Evolutionary conservation across 92 coral and sea anemone genomes (phyloP), one percentile per base, ranked within the genome.

Genomic region (Galaxea fascicularis): DNA sequence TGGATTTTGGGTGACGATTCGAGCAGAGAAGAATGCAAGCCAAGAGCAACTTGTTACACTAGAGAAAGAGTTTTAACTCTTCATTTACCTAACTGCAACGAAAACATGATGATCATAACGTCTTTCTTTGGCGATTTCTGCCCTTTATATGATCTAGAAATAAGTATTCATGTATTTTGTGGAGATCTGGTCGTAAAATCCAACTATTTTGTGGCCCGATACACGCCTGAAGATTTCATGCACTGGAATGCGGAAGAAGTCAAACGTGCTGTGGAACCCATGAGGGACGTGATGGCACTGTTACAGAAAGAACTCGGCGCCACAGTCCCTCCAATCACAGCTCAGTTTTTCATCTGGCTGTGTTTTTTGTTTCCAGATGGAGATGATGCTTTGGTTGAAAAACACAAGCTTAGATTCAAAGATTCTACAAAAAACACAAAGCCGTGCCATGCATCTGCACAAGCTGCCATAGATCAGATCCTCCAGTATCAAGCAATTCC

Each of bases 321-420:
- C 20, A 89, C 85, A 11, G 53, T 31, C 10, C 28, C 78, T 15
- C 79, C 75, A n/a, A 68, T 90, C 13, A 45, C 93, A 27, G 74
- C 74, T 65, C 68, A 20, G 44, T 90, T 90, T 54, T 90, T 90
- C 3, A 41, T 90, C 63, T 90, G 90, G 93, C 73, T 90, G 11
- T 90, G 72, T 52, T 73, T 25, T 51, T 74, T 85, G 41, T 90
- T 90, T 68, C 93, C 90, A 8, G 25, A 41, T 13, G 35, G 16
- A n/a, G n/a, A n/a, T n/a, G 4, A 25, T 4, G 62, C 60, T 65
- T 71, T 77, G 82, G 27, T 65, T 11, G 91, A 71, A 52, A 71
- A 87, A 30, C 72, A 72, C 70, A 65, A 52, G 31, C 44, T 81
- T 30, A 26, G 22, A 28, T 87, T 87, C 12, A 64, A 54, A 49